Conservation (phyloP, 2,113 vertebrate species). For the Labeo catla region DNA sequence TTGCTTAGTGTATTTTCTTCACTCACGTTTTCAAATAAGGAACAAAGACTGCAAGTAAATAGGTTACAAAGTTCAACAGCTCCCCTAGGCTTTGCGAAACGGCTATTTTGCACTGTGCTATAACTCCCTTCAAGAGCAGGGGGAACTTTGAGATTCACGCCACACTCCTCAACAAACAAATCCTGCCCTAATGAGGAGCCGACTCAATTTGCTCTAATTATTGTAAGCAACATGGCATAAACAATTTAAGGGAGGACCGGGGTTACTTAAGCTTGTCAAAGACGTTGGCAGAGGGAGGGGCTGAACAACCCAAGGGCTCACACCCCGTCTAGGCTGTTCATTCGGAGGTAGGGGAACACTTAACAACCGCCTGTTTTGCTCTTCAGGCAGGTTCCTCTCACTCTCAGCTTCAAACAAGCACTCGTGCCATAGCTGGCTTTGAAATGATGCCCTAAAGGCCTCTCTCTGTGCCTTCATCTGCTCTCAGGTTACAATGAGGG, state of each 20-base stretch:
- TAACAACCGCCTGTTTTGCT: slow-evolving; percentile 10
- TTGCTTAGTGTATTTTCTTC: slow-evolving; percentile 2
- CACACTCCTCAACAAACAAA: slow-evolving; percentile 40
- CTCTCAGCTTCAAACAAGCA: slow-evolving; percentile 1
- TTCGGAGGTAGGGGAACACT: slow-evolving; percentile 21
- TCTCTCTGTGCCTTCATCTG: not conserved
- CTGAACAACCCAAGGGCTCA: slow-evolving; percentile 1
- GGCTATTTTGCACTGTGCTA: not conserved
- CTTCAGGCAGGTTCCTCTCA: slow-evolving; percentile 3
- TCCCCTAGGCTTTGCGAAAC: slow-evolving; percentile 25
- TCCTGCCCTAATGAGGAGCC: slow-evolving; percentile 38
- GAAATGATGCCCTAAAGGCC: not conserved
- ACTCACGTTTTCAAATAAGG: not conserved
- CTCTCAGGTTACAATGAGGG: slow-evolving; percentile 3
- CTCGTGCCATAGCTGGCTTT: slow-evolving; percentile 1
- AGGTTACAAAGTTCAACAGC: slow-evolving; percentile 17
- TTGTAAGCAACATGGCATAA: slow-evolving; percentile 24
- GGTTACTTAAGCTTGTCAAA: slow-evolving; percentile 37
- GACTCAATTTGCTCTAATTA: slow-evolving; percentile 38
- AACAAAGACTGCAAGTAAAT: slow-evolving; percentile 32
- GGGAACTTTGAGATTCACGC: not conserved
- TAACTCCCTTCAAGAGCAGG: not conserved
- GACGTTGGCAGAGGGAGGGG: slow-evolving; percentile 1
- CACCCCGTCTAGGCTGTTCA: slow-evolving; percentile 3
- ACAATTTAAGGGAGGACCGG: slow-evolving; percentile 22